Base-by-base conservation (phyloP, 2,888 invertebrate species). In the Eulithis testata region DNA sequence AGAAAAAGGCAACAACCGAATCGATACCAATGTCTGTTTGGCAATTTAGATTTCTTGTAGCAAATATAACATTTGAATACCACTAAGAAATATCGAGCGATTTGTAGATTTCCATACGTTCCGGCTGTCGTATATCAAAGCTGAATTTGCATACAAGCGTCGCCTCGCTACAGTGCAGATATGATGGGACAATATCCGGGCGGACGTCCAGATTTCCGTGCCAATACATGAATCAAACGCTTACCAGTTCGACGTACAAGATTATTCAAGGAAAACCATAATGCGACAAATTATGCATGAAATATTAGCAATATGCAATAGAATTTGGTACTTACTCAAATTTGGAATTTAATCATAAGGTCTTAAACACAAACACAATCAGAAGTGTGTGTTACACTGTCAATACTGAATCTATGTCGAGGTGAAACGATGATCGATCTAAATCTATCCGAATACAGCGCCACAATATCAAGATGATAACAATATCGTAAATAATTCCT, bases 171-270 rank as follows among this genome's bases (percentile, higher is more conserved):
- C 40, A 37, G 37, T 37, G 52, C 58, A 67, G 65, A 74, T 70
- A 70, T 70, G 66, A 72, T 70, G 76, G 78, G 79, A 85, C 85
- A 85, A 80, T 78, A 79, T 83, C 79, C 83, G 88, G 87, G 85
- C 85, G 74, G 69, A 70, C 76, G 75, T 81, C 86, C 87, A 85
- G 81, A 75, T 78, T 73, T 70, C 71, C 73, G 78, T 82, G 83
- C 85, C 86, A 86, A 83, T 78, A 73, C 77, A 77, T 73, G 76
- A 78, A 73, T 76, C 76, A 80, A 74, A 79, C 71, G 75, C 72
- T 79, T 77, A 75, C 74, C 60, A 60, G 60, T 62, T 60, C 53
- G 63, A 61, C 60, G 61, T 60, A 57, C 67, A 69, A 70, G 70
- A 71, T 71, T 65, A 65, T 62, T 60, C 51, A 53, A 59, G 53